phyloP scores from a whole-genome alignment of 2,797 vertebrate species.

The Harpagifer antarcticus region DNA sequence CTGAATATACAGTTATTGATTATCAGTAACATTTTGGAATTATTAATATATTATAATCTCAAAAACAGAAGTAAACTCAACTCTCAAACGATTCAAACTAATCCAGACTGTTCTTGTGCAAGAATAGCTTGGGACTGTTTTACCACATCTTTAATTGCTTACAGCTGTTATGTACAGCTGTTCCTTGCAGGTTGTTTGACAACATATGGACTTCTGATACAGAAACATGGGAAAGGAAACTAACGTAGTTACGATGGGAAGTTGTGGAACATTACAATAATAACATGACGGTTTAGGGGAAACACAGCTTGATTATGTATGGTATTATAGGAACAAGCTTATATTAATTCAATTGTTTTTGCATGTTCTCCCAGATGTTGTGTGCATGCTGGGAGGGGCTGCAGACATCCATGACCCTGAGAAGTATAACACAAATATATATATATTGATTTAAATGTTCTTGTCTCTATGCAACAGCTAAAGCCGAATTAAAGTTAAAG shows the following conservation, averaged over 20 bases:
- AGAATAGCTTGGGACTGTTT: neutral
- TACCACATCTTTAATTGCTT: constrained; percentile 13
- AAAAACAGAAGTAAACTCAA: neutral
- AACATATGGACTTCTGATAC: constrained; percentile 49
- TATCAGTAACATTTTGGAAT: too few species aligned
- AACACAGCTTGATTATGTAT: neutral
- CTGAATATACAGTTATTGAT: neutral
- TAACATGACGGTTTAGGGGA: neutral
- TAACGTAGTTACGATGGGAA: neutral
- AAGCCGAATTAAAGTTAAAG: constrained; percentile 14
- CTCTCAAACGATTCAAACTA: neutral
- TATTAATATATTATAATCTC: neutral
- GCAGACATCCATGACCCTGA: constrained; percentile 5
- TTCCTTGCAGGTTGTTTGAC: constrained; percentile 18
- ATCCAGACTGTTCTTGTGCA: neutral
- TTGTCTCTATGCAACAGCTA: too few species aligned
- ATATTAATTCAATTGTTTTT: neutral
- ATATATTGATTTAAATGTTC: too few species aligned
- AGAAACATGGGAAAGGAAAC: constrained; percentile 15
- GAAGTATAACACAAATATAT: neutral
- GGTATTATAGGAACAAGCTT: neutral
- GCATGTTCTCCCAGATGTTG: neutral
- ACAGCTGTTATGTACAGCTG: constrained; percentile 57
- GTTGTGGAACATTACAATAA: neutral
- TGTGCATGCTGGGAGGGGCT: constrained; percentile 24